These are phyloP conservation scores for Chydorus sphaericus DNA, from an alignment of 2,888 invertebrate species.

Conservation along the genomic window DNA sequence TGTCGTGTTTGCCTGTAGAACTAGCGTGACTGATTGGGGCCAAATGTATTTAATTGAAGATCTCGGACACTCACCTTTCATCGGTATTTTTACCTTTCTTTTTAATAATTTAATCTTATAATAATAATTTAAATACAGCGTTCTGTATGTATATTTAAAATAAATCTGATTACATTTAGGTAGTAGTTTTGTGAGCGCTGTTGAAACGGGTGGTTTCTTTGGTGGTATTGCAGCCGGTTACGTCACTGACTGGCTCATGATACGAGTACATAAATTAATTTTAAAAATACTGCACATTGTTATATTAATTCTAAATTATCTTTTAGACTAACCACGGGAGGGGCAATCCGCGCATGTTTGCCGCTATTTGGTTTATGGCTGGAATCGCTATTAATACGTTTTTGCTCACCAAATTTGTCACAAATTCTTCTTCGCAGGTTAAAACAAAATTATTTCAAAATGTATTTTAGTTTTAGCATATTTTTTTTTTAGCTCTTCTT, in stretches of 20 bases:
- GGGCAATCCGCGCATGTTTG: slow-evolving; percentile 22
- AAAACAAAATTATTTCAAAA: too few relatives aligned
- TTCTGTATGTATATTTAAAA: neutral
- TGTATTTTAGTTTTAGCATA: neutral
- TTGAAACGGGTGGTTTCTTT: slow-evolving; percentile 33
- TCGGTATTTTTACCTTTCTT: slow-evolving; percentile 21
- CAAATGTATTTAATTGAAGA: slow-evolving; percentile 29
- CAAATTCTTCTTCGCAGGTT: slow-evolving; percentile 19
- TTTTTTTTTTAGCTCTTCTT: slow-evolving; percentile 25
- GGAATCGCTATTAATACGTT: slow-evolving; percentile 20
- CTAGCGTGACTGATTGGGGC: slow-evolving; percentile 32
- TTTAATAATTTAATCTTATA: too few relatives aligned
- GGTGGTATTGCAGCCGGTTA: slow-evolving; percentile 32
- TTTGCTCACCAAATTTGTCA: slow-evolving; percentile 20
- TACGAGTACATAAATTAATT: slow-evolving; percentile 13
- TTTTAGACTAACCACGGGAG: neutral
- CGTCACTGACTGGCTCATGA: slow-evolving; percentile 27
- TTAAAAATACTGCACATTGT: neutral
- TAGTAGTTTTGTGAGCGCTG: slow-evolving; percentile 30
- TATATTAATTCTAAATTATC: neutral
- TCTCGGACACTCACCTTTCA: slow-evolving; percentile 22
- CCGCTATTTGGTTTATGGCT: slow-evolving; percentile 21
- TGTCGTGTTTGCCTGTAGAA: slow-evolving; percentile 29
- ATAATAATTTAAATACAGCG: too few relatives aligned
- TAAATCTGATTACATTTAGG: too few relatives aligned